Percentiles rank a stretch among this genome's conserved stretches.
Conservation (phyloP, 2,797 vertebrate species). For the Leptodactylus fallax region DNA sequence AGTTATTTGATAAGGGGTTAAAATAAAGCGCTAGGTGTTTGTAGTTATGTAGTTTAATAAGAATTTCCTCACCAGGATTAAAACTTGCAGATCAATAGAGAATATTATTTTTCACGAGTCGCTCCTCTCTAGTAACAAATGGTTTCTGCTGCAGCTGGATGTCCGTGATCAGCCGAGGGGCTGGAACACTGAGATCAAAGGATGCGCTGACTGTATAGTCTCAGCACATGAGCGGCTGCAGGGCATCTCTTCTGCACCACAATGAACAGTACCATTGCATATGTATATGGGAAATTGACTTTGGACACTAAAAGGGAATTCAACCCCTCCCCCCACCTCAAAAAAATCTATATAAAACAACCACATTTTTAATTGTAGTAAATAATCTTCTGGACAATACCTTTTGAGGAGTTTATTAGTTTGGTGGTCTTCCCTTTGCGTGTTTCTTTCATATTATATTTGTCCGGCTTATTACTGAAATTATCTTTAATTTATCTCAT, state of each 20-base stretch:
- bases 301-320: not conserved
- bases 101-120: not conserved
- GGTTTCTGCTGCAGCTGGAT: not conserved
- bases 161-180: not conserved
- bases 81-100: not conserved
- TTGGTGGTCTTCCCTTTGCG: not conserved
- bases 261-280: not conserved
- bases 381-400: no score
- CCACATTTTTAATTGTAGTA: no score
- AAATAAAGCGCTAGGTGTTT: no score
- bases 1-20: no score
- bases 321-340: no score
- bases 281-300: not conserved
- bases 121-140: not conserved
- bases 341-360: no score
- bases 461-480: not conserved
- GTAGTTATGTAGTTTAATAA: no score
- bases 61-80: not conserved
- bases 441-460: not conserved
- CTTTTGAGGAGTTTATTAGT: no score
- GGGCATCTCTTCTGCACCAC: not conserved
- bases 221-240: not conserved
- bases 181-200: not conserved
- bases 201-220: not conserved
- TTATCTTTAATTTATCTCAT: not conserved